Evolutionary conservation across 1,140 invertebrate genomes (phyloP).

Genomic region (Megalopta genalis): DNA sequence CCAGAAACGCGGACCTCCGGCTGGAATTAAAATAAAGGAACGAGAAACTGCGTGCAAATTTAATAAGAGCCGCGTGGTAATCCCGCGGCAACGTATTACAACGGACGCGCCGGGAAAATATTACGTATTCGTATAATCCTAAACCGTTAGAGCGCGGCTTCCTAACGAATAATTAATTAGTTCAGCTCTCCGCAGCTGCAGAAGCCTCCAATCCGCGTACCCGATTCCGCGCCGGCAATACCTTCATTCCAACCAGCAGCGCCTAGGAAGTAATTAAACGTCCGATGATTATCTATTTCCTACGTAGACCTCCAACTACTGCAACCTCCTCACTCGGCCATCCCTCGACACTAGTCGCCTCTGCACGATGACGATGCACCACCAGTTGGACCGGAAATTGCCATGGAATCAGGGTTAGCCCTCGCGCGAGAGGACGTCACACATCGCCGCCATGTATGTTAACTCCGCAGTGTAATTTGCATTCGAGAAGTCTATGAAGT

Average conservation of each 20-base stretch:
- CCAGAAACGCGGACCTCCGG: background rate
- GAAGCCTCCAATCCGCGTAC: background rate
- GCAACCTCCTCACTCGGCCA: background rate
- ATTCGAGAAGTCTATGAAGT: no score
- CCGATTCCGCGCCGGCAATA: constrained; percentile 19
- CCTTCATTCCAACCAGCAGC: constrained; percentile 52
- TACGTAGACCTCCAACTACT: constrained; percentile 28
- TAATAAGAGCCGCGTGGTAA: constrained; percentile 35
- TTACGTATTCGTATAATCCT: constrained; percentile 31
- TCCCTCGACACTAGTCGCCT: constrained; percentile 18
- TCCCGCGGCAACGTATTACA: constrained; percentile 12
- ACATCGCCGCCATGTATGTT: constrained; percentile 12
- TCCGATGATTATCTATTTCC: constrained; percentile 67
- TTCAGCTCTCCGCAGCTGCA: background rate
- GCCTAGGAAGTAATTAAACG: constrained; percentile 66
- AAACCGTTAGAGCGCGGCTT: constrained; percentile 1
- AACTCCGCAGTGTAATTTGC: background rate
- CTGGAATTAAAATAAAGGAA: constrained; percentile 35
- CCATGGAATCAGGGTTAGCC: constrained; percentile 58
- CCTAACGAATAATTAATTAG: constrained; percentile 45
- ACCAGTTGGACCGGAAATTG: constrained; percentile 65
- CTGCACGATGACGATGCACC: constrained; percentile 60
- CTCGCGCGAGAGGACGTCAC: constrained; percentile 18
- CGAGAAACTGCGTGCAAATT: constrained; percentile 16
- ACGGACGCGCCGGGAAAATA: constrained; percentile 14